Evolutionary conservation across 2,888 invertebrate species (phyloP), one percentile per base, ranked within the genome.

Genomic region (Scaeva pyrastri): DNA sequence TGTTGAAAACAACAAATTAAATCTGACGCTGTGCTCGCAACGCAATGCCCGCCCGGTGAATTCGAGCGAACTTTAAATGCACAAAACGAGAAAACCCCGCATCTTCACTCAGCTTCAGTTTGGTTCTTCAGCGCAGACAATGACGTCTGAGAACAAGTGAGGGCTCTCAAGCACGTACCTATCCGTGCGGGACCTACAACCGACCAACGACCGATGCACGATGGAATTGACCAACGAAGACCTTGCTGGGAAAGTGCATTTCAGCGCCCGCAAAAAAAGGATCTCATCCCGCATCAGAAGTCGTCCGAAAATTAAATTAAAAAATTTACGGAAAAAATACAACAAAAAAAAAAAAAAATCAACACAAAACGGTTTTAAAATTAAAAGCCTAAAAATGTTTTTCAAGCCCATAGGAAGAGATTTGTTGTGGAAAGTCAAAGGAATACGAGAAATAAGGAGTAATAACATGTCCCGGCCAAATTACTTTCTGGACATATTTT

Each of bases 401-500:
- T 31, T n/a, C n/a, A 1, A 31, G 31, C 31, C 31, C 5, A 31
- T 39, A 41, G 11, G 45, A 45, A 31, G 45, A 52, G 62, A 52
- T 64, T 50, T 39, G 11, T 50, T 39, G 11, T 36, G 16, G 23
- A 23, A 60, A 62, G 36, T 52, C 64, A 64, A 50, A 39, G 21
- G 76, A 55, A 72, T 72, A 79, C 77, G 56, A 73, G 50, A 77
- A 81, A 81, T 71, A 86, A 82, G 82, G 77, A 82, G 86, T 86
- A 86, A 86, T 86, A 82, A 86, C 82, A 86, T 86, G 82, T 86
- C 86, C 86, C 82, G 78, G 50, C 71, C 75, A 87, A 87, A 87
- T 87, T 87, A 83, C 87, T 87, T 87, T 87, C 31, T 87, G 87
- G 87, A 87, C 82, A 87, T 79, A 83, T 87, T 87, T 87, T 87